Evolutionary conservation across 2,113 vertebrate genomes (phyloP), one percentile per base, ranked within the genome.

Genomic region (Loxodonta africana): DNA sequence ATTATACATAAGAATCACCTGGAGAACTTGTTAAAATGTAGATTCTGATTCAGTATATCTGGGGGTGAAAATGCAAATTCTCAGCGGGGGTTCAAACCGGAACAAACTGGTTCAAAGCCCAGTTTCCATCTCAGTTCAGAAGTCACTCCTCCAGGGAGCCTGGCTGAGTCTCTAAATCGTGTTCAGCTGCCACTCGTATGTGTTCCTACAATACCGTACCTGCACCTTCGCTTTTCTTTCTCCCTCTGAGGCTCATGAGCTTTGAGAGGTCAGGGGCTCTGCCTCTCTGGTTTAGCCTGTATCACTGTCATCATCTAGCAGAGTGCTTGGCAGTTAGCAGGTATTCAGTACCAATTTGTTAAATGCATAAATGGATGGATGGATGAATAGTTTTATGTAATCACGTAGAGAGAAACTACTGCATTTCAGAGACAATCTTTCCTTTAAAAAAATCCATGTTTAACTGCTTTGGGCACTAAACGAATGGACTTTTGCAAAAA

Each of bases 361-460:
- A 57, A 17, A 41, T 25, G 26, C 20, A 28, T 14, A n/a, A 33
- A 41, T 0, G 1, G 30, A 44, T 37, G 30, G 60, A 20, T 7
- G 5, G 69, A 26, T 30, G 15, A 0, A 8, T 25, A 18, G 30
- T 41, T 30, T 63, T 18, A 1, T 6, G 10, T 0, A 17, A 80
- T 77, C 65, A 17, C 9, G 73, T 28, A 71, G 18, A 69, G 9
- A 76, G 46, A 80, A 93, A 41, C 44, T 57, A 20, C 8, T 33
- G 11, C 48, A 51, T 46, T 62, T 65, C 37, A 91, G 15, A 93
- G 41, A 83, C 37, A 12, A 65, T 44, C 44, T 48, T 62, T 71
- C 37, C 41, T n/a, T 30, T 8, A 23, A 51, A 71, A 77, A 78
- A 93, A 71, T 62, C 78, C 67, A 28, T 26, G 6, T 28, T 71